These are phyloP conservation scores for Ametastegia equiseti DNA, from an alignment of 2,888 invertebrate genomes.

Conservation along the genomic window DNA sequence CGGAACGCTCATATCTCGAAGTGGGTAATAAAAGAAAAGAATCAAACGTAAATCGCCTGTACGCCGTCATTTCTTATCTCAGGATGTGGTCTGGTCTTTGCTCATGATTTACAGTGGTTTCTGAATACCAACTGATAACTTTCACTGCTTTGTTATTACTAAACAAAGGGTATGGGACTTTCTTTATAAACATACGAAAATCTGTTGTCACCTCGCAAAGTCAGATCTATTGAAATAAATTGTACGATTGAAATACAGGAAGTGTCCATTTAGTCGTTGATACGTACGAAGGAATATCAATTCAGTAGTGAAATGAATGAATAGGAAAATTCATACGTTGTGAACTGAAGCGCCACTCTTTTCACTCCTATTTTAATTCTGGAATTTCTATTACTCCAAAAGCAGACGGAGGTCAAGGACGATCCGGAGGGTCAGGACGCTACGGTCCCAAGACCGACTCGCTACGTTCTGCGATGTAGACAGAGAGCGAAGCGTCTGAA, in stretches of 20 bases:
- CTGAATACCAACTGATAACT: background rate
- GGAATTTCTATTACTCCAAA: background rate
- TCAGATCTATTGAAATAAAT: conserved; percentile 16
- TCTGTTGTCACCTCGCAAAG: background rate
- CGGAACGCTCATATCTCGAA: background rate
- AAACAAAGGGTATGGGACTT: background rate
- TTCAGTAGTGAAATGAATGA: background rate
- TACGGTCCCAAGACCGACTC: conserved; percentile 61
- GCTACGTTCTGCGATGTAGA: conserved; percentile 75
- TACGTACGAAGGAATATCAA: background rate
- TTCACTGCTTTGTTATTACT: no score
- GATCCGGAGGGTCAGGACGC: conserved; percentile 76
- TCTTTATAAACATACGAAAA: background rate
- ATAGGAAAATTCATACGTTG: background rate
- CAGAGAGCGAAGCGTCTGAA: conserved; percentile 79
- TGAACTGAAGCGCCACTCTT: background rate
- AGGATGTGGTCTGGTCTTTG: background rate
- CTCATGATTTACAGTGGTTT: background rate
- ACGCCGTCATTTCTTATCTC: background rate
- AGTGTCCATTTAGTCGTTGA: background rate
- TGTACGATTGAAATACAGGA: conserved; percentile 9
- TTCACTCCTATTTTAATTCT: background rate
- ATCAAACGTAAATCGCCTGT: background rate
- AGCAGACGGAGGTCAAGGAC: conserved; percentile 68
- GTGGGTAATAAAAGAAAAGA: background rate